Evolutionary conservation across 1,140 invertebrate genomes (phyloP), one percentile per base, ranked within the genome.

Genomic region (Chrysoperla carnea): DNA sequence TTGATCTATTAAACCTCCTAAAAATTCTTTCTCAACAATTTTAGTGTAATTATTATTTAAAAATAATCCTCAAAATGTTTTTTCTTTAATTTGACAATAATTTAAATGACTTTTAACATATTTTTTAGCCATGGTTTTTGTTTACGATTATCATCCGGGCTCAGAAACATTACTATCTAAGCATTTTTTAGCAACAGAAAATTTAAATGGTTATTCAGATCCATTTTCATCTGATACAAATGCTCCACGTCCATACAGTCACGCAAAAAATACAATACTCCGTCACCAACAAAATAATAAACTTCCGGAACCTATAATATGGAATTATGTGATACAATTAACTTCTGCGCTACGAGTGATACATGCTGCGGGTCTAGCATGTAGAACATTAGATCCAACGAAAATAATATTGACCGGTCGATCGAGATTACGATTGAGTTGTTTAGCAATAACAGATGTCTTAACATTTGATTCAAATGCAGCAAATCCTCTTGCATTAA

Each of bases 321-420:
- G 94, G 93, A 85, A 83, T 47, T 91, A 95, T 48, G 79, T 97
- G 17, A 89, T 97, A 51, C 93, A 98, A 64, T 66, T 98, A 37
- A 94, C 88, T 31, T 88, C 90, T n/a, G 91, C 89, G 4, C 65
- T 98, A 37, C 69, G 93, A 36, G 77, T 84, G 38, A 87, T 97
- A 52, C 94, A 98, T 63, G 76, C 84, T 41, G 81, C 84, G 46
- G 76, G 49, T 44, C 45, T 62, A 41, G 58, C 59, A 11, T 62
- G 58, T 44, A 49, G 86, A 51, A 76, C 78, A 52, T 62, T 98
- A 47, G 89, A 96, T 61, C 86, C 88, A 6, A 84, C 84, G 27
- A 96, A 95, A 69, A 84, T 97, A 39, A 73, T 97, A 57, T 72
- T 81, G 54, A 84, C 73, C 49, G 70, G 49, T 58, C 47, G 53